These are phyloP conservation scores for Pollimyrus isidori DNA, from an alignment of 2,113 vertebrate genomes.

Conservation along the genomic window DNA sequence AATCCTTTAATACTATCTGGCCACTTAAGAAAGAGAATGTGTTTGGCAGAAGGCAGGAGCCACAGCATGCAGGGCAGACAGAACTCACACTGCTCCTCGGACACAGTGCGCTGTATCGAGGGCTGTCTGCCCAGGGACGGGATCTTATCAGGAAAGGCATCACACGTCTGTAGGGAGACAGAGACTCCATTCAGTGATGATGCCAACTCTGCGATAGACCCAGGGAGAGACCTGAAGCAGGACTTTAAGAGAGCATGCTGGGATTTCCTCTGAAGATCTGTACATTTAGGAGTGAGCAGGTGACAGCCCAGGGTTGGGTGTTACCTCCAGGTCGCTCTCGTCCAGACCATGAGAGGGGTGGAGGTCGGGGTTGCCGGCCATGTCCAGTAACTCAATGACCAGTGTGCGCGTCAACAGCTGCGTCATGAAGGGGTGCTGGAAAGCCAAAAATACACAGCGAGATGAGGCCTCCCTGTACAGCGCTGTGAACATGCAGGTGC, in stretches of 20 bases:
- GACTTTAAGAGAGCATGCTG: not conserved
- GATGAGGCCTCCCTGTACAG: not conserved
- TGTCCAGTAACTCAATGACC: constrained; percentile 60
- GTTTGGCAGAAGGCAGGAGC: not conserved
- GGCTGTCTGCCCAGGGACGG: constrained; percentile 47
- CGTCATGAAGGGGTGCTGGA: constrained; percentile 56
- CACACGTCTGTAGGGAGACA: constrained; percentile 36
- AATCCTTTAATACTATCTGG: not conserved
- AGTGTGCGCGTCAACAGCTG: constrained; percentile 57
- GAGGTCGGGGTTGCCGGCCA: constrained; percentile 56
- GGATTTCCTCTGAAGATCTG: not conserved
- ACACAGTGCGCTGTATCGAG: constrained; percentile 45
- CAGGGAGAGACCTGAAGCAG: not conserved
- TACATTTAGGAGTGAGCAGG: not conserved
- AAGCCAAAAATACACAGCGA: not conserved
- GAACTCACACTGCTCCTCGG: constrained; percentile 61
- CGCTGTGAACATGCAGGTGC: not conserved
- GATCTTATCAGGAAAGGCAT: constrained; percentile 63
- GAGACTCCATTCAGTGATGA: not conserved
- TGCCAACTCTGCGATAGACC: not conserved
- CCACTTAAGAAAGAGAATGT: not conserved
- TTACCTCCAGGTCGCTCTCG: constrained; percentile 62
- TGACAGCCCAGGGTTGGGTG: not conserved
- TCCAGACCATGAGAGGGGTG: constrained; percentile 42
- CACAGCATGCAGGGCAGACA: not conserved